Evolutionary conservation across 1,140 invertebrate genomes (phyloP).

Genomic region (Meloidogyne floridensis): DNA sequence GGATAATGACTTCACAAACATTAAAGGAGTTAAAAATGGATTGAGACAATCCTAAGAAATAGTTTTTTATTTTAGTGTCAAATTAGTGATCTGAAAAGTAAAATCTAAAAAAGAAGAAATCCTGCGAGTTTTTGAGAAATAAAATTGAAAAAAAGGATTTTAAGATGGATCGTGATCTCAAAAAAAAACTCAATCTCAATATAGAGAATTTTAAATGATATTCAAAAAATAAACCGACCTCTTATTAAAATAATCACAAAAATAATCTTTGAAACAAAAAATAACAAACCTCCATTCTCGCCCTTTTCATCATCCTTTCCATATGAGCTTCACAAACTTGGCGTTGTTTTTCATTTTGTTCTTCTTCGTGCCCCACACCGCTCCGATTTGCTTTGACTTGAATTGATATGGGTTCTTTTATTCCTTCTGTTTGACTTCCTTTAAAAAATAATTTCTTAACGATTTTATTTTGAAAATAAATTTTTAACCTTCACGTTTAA

Average conservation of each 20-base stretch:
- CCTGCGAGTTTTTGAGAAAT: too few relatives aligned
- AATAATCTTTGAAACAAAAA: slow-evolving; percentile 1
- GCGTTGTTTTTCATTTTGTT: slow-evolving; percentile 66
- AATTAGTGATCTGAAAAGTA: too few relatives aligned
- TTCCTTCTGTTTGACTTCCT: slow-evolving; percentile 66
- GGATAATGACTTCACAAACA: too few relatives aligned
- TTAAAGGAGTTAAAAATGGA: too few relatives aligned
- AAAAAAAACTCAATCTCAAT: too few relatives aligned
- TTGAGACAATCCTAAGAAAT: too few relatives aligned
- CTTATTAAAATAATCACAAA: not conserved
- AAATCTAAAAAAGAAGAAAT: too few relatives aligned
- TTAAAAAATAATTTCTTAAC: slow-evolving; percentile 28
- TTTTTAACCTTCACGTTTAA: slow-evolving; percentile 67
- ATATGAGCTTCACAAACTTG: slow-evolving; percentile 65
- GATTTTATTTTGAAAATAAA: slow-evolving; percentile 14
- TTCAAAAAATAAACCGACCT: too few relatives aligned
- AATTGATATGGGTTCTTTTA: slow-evolving; percentile 77
- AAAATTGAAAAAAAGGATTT: too few relatives aligned
- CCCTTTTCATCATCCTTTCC: slow-evolving; percentile 67
- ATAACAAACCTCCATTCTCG: slow-evolving; percentile 40
- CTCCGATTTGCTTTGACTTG: slow-evolving; percentile 74
- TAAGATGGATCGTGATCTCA: too few relatives aligned
- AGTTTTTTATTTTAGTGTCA: too few relatives aligned
- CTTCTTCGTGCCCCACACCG: slow-evolving; percentile 75
- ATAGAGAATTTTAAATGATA: too few relatives aligned